Base-by-base conservation (phyloP, 2,797 vertebrate species). In the Sebastes itinus region DNA sequence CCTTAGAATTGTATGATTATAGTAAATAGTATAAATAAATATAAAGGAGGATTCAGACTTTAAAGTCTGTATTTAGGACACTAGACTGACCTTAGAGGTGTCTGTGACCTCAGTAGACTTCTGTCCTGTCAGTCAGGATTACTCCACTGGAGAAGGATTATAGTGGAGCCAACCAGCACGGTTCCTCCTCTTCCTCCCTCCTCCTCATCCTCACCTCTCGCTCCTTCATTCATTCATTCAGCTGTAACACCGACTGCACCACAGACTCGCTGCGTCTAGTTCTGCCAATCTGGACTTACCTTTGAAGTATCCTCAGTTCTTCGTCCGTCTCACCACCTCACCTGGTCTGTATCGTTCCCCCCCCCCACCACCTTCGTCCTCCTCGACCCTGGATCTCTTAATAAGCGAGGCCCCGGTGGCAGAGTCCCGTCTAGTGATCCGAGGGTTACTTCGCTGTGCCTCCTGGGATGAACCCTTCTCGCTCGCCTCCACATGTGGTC, bases 351-450 rank as follows among this genome's bases (percentile, higher is more conserved):
- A n/a, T 46, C 3, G 0, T 7, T 54, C 25, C 32, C 4, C 66
- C 27, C 5, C 22, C 2, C 66, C 30, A 5, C 66, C 30, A 4
- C 22, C 59, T 4, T 33, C 30, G 3, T 4, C 72, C 70, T 78
- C 71, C 55, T 62, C 10, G 71, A 90, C 32, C 84, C 90, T 91
- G 92, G 89, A 86, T 92, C 89, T 82, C 42, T 60, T 91, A 1
- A 2, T 80, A 2, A 68, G 80, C 5, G 81, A 89, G 25, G 74
- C 73, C 60, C 55, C 59, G 49, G 87, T 84, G 84, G 75, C 82
- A 13, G 80, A 88, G 65, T 82, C 85, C 64, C 79, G 60, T 64
- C 80, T 77, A 4, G 87, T 61, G 9, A 58, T 87, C 33, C 92
- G 69, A 77, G 85, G 81, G 13, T 80, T 92, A 1, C 82, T 92